Percentiles rank a stretch among this genome's conserved stretches.
Conservation (phyloP, 1,140 invertebrate genomes). For the Agrypnia vestita region DNA sequence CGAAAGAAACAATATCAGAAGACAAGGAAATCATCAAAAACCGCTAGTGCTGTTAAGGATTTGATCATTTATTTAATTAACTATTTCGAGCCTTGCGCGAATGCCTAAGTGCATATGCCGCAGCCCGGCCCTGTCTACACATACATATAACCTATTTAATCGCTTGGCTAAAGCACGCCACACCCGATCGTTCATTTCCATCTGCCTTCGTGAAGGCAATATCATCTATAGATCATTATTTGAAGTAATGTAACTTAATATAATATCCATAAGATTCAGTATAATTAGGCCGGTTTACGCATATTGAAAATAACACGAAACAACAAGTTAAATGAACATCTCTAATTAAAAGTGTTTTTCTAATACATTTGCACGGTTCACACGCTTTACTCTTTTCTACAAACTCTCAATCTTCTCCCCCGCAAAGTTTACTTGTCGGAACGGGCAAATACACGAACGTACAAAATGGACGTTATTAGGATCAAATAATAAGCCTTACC, state of each 20-base stretch:
- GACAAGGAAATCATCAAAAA: too few species aligned
- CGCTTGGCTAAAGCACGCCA: too few species aligned
- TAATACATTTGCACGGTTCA: background rate
- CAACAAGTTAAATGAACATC: background rate
- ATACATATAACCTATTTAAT: too few species aligned
- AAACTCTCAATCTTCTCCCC: background rate
- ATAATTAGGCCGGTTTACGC: conserved; percentile 25
- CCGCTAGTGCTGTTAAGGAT: too few species aligned
- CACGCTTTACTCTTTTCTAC: background rate
- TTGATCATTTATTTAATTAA: too few species aligned
- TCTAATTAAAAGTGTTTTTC: background rate
- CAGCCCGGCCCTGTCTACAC: too few species aligned
- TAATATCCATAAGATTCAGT: conserved; percentile 25
- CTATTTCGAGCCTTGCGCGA: too few species aligned
- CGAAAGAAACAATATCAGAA: too few species aligned
- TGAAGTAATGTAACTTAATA: background rate
- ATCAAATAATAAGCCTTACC: conserved; percentile 46
- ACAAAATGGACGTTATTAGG: background rate
- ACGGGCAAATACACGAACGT: background rate
- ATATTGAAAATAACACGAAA: background rate
- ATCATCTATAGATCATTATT: too few species aligned
- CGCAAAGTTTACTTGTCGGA: background rate
- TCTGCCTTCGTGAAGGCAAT: too few species aligned
- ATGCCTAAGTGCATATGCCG: too few species aligned
- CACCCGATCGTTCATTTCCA: too few species aligned